Base-by-base conservation (phyloP, 2,113 vertebrate species). In the Rhadina sibilatrix region DNA sequence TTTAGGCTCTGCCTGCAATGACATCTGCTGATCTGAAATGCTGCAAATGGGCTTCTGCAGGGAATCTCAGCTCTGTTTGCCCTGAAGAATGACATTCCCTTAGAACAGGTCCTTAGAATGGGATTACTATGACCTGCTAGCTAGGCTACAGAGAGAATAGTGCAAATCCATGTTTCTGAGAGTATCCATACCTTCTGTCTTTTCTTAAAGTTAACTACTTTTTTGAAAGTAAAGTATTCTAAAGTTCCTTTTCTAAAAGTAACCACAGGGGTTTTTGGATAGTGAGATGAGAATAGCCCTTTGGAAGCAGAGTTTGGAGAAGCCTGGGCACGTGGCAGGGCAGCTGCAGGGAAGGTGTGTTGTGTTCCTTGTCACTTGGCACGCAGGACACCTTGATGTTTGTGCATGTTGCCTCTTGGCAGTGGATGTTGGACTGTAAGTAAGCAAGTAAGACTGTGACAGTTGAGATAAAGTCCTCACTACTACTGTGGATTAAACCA, bases 331-430 rank as follows among this genome's bases (percentile, higher is more conserved):
- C 0, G 1, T 11, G 38, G 15, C 70, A 72, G 66, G 21, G 16
- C 63, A 84, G 53, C 18, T 68, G n/a, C 70, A 15, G 49, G 84
- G 37, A 46, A 53, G 37, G 19, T 5, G 6, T 13, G 54, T 70
- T 78, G 90, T 2, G 5, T 24, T 80, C 31, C 9, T 27, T 35
- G 31, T 84, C 78, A 61, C 20, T 91, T 1, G 1, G 16, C 31
- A 11, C 0, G 0, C n/a, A 50, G 25, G 79, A 68, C 3, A 3
- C 79, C 57, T 27, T 1, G 6, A 4, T 66, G 47, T 47, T 72
- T 24, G 42, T 50, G 12, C 56, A 1, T 11, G 14, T 38, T 66
- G 21, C 49, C 76, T 46, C 27, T 18, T 81, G 77, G 54, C 64
- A 8, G 11, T 46, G 21, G 27, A 88, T 86, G 22, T 3, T 80